phyloP scores from a whole-genome alignment of 2,797 vertebrate genomes.

The Coracias cyanogaster region DNA sequence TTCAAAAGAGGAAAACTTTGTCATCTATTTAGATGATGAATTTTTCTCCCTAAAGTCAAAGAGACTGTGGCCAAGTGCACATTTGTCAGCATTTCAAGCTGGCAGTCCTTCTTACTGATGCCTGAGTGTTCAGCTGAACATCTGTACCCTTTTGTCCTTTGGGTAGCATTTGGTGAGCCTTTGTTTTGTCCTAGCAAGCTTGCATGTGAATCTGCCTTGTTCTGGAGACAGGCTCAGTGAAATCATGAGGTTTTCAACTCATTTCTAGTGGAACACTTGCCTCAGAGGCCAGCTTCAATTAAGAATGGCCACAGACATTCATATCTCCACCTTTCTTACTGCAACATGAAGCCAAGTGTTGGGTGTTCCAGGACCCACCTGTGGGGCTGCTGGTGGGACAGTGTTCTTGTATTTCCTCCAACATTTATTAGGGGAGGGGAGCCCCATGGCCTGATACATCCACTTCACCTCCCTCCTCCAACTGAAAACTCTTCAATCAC shows the following conservation, averaged over 20 bases:
- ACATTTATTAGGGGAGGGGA: background rate
- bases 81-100: background rate
- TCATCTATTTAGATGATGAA: background rate
- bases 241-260: background rate
- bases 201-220: background rate
- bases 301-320: background rate
- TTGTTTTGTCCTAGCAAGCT: background rate
- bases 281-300: background rate
- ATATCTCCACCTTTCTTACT: background rate
- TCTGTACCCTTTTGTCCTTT: background rate
- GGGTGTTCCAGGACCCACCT: background rate
- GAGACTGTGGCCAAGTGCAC: background rate
- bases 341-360: background rate
- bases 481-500: slow-evolving; percentile 63
- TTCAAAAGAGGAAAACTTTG: background rate
- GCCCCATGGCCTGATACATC: background rate
- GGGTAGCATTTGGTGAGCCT: background rate
- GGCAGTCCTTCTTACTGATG: background rate
- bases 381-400: background rate
- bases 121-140: background rate
- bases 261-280: background rate
- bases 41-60: background rate
- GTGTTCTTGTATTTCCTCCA: background rate
- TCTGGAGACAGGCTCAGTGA: background rate
- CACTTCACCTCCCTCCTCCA: background rate